Evolutionary conservation across 2,113 vertebrate species (phyloP).

Genomic region (Percopsis transmontana): DNA sequence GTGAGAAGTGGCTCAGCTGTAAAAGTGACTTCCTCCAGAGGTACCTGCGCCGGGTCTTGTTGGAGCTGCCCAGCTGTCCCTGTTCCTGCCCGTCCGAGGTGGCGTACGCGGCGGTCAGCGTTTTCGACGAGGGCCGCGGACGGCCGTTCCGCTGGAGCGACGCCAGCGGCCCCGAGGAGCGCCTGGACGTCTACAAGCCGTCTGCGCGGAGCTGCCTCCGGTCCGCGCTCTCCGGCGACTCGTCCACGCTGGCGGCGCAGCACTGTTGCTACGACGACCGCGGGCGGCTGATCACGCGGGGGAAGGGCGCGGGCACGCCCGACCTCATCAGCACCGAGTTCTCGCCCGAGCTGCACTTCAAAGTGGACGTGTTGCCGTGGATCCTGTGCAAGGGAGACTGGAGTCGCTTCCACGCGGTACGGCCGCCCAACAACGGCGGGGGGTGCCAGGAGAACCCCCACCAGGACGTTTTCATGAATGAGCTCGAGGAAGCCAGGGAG

Average conservation of each 20-base stretch:
- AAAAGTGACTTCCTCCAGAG: constrained; percentile 89
- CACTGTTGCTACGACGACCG: constrained; percentile 89
- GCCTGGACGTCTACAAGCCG: constrained; percentile 90
- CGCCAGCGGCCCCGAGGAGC: constrained; percentile 85
- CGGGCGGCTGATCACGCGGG: constrained; percentile 86
- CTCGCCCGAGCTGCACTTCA: constrained; percentile 92
- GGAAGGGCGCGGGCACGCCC: constrained; percentile 87
- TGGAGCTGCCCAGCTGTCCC: constrained; percentile 89
- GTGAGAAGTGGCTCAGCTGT: constrained; percentile 94
- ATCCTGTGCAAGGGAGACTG: constrained; percentile 94
- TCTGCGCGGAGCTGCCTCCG: constrained; percentile 87
- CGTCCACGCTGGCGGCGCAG: constrained; percentile 86
- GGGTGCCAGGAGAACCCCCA: constrained; percentile 84
- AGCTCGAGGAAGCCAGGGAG: constrained; percentile 90
- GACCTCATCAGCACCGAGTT: constrained; percentile 91
- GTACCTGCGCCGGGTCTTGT: constrained; percentile 86
- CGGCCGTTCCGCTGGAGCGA: constrained; percentile 87
- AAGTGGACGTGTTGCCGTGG: constrained; percentile 91
- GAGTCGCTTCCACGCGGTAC: constrained; percentile 86
- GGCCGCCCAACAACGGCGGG: constrained; percentile 88
- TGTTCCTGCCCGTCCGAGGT: constrained; percentile 85
- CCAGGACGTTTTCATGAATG: constrained; percentile 86
- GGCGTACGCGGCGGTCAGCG: constrained; percentile 77
- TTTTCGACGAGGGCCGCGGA: constrained; percentile 79
- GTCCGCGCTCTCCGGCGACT: constrained; percentile 83